Evolutionary conservation across 2,113 vertebrate species (phyloP).

Genomic region (Mus musculus): DNA sequence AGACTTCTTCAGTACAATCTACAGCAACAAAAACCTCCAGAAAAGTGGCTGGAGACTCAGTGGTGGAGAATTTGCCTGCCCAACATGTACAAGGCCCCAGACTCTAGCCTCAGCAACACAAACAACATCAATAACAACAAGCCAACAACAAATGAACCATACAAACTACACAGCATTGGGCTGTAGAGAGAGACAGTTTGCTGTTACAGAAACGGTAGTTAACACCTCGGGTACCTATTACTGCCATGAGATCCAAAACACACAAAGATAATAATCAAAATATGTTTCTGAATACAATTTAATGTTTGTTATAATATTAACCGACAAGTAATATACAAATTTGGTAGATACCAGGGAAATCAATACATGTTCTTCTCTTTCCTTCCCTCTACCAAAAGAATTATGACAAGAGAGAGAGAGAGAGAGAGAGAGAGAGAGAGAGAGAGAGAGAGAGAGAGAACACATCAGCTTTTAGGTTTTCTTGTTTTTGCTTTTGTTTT

Average conservation of each 20-base stretch:
- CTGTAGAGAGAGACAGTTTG: background rate
- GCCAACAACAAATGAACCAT: background rate
- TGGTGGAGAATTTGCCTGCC: too few relatives aligned
- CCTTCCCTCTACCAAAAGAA: background rate
- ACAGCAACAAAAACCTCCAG: background rate
- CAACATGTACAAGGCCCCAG: background rate
- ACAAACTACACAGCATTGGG: background rate
- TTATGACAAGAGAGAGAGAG: too few relatives aligned
- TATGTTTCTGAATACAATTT: background rate
- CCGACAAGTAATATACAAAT: background rate
- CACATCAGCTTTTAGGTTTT: too few relatives aligned
- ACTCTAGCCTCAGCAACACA: background rate
- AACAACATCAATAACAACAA: background rate
- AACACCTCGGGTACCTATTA: background rate
- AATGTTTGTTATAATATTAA: background rate
- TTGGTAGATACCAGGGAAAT: background rate
- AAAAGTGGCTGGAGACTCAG: background rate
- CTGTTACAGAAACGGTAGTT: background rate
- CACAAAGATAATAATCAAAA: background rate
- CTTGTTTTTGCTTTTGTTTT: background rate
- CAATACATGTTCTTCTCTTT: background rate
- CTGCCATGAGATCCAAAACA: background rate
- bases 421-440: too few relatives aligned
- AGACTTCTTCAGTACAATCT: background rate
- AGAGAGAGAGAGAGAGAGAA: background rate